phyloP scores from a whole-genome alignment of 2,113 vertebrate genomes.

The Gorsachius goisagi region DNA sequence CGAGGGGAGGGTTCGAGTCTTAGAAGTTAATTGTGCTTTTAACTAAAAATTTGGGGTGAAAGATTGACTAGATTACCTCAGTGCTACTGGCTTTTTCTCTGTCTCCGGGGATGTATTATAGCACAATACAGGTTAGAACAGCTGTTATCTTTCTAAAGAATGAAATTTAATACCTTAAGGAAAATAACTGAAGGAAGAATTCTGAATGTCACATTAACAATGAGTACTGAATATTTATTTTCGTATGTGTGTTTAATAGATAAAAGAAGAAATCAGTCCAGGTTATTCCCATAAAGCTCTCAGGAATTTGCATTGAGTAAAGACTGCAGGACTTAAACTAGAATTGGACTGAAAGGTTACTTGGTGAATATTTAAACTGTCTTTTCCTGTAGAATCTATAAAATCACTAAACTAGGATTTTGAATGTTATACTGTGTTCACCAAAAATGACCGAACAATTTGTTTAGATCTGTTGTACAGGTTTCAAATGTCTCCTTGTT shows the following conservation, averaged over 20 bases:
- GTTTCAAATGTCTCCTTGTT: not conserved
- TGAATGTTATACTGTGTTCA: not conserved
- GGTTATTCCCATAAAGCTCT: not conserved
- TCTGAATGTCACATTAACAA: not conserved
- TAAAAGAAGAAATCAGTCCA: not conserved
- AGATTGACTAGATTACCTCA: not conserved
- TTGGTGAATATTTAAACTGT: not conserved
- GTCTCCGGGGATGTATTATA: not conserved
- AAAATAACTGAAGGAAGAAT: not conserved
- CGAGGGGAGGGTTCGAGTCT: not conserved
- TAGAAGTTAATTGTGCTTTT: not conserved
- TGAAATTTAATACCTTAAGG: not conserved
- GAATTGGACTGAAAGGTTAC: not conserved
- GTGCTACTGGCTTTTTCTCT: not conserved
- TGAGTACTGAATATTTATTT: not conserved
- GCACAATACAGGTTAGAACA: not conserved
- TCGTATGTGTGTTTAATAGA: not conserved
- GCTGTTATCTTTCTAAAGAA: not conserved
- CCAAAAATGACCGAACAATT: not conserved
- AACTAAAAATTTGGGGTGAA: not conserved
- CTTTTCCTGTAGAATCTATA: not conserved
- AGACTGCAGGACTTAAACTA: not conserved
- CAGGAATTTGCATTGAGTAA: not conserved
- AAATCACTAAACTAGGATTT: not conserved
- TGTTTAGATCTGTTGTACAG: not conserved